These are phyloP conservation scores for Euphydryas editha DNA, from an alignment of 2,888 invertebrate species.

Conservation along the genomic window DNA sequence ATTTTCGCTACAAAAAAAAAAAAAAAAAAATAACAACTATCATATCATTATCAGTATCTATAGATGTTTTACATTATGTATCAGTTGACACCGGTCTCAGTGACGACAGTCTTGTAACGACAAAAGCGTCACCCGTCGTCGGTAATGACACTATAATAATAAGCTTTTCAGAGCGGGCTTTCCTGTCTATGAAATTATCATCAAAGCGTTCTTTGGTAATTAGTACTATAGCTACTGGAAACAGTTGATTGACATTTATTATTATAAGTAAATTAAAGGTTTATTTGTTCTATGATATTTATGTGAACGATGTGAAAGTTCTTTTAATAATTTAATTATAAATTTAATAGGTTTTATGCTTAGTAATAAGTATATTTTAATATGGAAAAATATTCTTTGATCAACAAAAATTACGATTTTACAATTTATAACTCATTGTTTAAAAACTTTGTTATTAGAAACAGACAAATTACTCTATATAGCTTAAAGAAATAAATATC, in stretches of 20 bases:
- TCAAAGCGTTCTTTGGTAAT: constrained; percentile 27
- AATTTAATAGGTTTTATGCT: too few relatives aligned
- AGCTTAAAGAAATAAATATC: not conserved
- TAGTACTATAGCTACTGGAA: constrained; percentile 21
- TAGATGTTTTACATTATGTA: constrained; percentile 2
- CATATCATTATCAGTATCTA: not conserved
- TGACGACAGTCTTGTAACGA: constrained; percentile 51
- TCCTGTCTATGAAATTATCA: constrained; percentile 43
- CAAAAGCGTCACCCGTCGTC: constrained; percentile 54
- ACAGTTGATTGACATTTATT: constrained; percentile 11
- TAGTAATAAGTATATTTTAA: too few relatives aligned
- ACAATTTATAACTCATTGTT: too few relatives aligned
- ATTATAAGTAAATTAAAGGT: not conserved
- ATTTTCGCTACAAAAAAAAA: too few relatives aligned
- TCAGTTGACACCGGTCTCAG: constrained; percentile 17
- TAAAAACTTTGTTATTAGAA: not conserved
- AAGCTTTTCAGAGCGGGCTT: constrained; percentile 48
- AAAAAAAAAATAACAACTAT: too few relatives aligned
- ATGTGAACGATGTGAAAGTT: not conserved
- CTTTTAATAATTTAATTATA: too few relatives aligned
- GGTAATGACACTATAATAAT: constrained; percentile 61
- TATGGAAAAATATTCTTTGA: too few relatives aligned
- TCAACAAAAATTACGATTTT: too few relatives aligned
- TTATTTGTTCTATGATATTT: not conserved
- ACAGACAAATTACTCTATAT: not conserved